These are phyloP conservation scores for Zaprionus lachaisei DNA, from an alignment of 1,140 invertebrate species.

Conservation along the genomic window DNA sequence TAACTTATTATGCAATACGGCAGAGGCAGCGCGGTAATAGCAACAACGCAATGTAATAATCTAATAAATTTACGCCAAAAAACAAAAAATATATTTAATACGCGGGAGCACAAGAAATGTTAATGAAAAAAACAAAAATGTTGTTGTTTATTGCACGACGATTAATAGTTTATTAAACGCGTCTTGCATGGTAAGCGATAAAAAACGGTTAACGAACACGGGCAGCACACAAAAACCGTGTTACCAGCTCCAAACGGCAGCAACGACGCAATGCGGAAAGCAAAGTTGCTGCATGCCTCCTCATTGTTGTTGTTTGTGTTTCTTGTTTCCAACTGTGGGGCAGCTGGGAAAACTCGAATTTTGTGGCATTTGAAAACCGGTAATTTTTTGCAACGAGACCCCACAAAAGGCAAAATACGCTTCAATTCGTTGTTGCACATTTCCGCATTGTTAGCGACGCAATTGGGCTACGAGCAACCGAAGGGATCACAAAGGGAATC, in stretches of 20 bases:
- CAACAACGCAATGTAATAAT: conserved; percentile 58
- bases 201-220: conserved; percentile 23
- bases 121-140: conserved; percentile 20
- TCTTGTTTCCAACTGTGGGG: conserved; percentile 43
- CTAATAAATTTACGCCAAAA: conserved; percentile 38
- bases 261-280: conserved; percentile 70
- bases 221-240: conserved; percentile 60
- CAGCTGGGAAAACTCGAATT: conserved; percentile 72
- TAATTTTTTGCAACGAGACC: conserved; percentile 62
- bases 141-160: conserved; percentile 63
- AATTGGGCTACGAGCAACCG: conserved; percentile 24
- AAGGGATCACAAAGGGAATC: conserved; percentile 35
- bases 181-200: conserved; percentile 52
- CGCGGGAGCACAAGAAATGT: conserved; percentile 5
- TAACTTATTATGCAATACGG: conserved; percentile 61
- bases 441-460: conserved; percentile 62
- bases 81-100: conserved; percentile 11
- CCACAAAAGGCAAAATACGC: conserved; percentile 45
- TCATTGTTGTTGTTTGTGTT: conserved; percentile 34
- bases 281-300: conserved; percentile 60
- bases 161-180: conserved; percentile 81
- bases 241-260: conserved; percentile 52
- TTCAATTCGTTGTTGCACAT: conserved; percentile 53
- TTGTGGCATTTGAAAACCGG: conserved; percentile 75
- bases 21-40: conserved; percentile 2